phyloP scores from a whole-genome alignment of 2,888 invertebrate genomes.

The Caenorhabditis imperialis region DNA sequence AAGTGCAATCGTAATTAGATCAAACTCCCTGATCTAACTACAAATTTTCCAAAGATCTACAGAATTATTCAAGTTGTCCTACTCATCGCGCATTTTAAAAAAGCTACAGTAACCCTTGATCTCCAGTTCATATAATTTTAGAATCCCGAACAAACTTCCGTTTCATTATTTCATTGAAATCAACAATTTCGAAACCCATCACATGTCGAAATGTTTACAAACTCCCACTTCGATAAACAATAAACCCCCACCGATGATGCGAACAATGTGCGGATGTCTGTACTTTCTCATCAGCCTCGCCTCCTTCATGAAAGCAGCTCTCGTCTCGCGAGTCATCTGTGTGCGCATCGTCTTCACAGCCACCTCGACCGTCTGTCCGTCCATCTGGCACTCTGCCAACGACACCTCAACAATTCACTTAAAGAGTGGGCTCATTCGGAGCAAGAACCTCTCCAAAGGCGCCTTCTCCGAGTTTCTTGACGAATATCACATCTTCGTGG shows the following conservation, averaged over 20 bases:
- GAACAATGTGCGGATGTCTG: conserved; percentile 70
- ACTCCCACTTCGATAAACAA: too few relatives aligned
- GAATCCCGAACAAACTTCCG: too few relatives aligned
- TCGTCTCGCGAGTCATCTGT: conserved; percentile 61
- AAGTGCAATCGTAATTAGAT: too few relatives aligned
- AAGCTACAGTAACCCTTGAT: too few relatives aligned
- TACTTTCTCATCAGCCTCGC: conserved; percentile 73
- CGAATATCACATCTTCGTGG: conserved; percentile 66
- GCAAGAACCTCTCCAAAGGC: conserved; percentile 70
- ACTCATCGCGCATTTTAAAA: too few relatives aligned
- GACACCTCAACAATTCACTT: conserved; percentile 42
- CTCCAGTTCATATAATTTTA: too few relatives aligned
- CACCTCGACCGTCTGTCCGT: conserved; percentile 60
- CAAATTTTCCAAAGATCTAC: too few relatives aligned
- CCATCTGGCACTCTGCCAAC: conserved; percentile 59
- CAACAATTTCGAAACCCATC: too few relatives aligned
- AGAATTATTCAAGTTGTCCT: too few relatives aligned
- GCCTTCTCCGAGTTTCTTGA: conserved; percentile 72
- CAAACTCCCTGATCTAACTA: too few relatives aligned
- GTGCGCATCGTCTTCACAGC: conserved; percentile 75
- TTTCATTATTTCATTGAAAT: too few relatives aligned
- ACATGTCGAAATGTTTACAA: too few relatives aligned
- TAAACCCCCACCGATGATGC: conserved; percentile 67
- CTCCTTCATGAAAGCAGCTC: conserved; percentile 73
- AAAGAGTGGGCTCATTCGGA: neutral